Evolutionary conservation across 2,888 invertebrate species (phyloP).

Genomic region (Drosophila fungiperda): DNA sequence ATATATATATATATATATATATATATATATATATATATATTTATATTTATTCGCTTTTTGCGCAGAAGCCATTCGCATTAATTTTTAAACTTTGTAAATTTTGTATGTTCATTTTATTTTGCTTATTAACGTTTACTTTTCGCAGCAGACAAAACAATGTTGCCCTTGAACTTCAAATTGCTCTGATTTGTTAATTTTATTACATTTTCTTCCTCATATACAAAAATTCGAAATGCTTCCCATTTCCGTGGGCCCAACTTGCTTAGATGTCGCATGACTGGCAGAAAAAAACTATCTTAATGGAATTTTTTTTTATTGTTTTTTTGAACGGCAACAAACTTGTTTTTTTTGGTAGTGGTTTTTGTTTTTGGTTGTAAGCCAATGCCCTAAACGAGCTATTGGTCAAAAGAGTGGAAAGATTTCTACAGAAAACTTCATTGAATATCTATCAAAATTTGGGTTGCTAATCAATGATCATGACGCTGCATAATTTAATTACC

Average conservation of each 20-base stretch:
- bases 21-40: constrained; percentile 11
- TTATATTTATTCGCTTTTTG: constrained; percentile 58
- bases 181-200: constrained; percentile 6
- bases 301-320: constrained; percentile 37
- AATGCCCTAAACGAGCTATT: constrained; percentile 39
- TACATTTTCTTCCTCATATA: background rate
- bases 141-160: constrained; percentile 13
- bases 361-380: constrained; percentile 38
- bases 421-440: background rate
- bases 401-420: background rate
- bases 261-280: constrained; percentile 31
- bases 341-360: constrained; percentile 13
- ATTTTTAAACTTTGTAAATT: constrained; percentile 35
- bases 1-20: background rate
- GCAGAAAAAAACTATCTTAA: constrained; percentile 35
- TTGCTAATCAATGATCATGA: background rate
- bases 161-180: constrained; percentile 56
- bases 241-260: constrained; percentile 39
- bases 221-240: constrained; percentile 23
- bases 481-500: background rate
- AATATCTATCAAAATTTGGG: background rate
- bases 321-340: constrained; percentile 1
- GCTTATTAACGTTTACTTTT: constrained; percentile 33
- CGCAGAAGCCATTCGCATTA: constrained; percentile 73
- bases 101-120: constrained; percentile 11